Evolutionary conservation across 2,797 vertebrate species (phyloP).

Genomic region (Parambassis ranga): DNA sequence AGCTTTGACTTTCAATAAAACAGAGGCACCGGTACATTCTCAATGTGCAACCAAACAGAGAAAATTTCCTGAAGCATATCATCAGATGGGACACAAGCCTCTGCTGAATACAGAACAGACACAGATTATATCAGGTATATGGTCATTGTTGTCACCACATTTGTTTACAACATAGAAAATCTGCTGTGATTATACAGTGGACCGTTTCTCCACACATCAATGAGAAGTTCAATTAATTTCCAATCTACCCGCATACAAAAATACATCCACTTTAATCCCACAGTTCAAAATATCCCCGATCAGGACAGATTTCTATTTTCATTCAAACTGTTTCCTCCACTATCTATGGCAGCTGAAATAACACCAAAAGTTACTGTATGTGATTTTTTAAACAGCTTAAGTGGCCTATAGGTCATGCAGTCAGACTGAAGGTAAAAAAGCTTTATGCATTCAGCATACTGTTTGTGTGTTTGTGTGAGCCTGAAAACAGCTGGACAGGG

Average conservation of each 20-base stretch:
- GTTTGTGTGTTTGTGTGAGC: conserved; percentile 6
- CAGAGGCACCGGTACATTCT: conserved; percentile 12
- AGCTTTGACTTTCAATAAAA: conserved; percentile 37
- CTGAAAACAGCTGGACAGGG: conserved; percentile 31
- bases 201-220: conserved; percentile 21
- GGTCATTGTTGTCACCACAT: conserved; percentile 3
- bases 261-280: conserved; percentile 48
- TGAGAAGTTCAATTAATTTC: conserved; percentile 13
- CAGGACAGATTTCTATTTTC: conserved; percentile 13
- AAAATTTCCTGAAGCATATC: conserved; percentile 32
- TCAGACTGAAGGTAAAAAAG: conserved; percentile 5
- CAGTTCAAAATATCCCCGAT: conserved; percentile 26
- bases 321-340: conserved; percentile 1
- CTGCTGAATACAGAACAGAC: conserved; percentile 32
- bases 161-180: conserved; percentile 19
- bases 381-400: conserved; percentile 14
- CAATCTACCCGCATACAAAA: conserved; percentile 58
- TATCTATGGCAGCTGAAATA: conserved; percentile 4
- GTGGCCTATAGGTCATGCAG: conserved; percentile 38
- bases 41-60: conserved; percentile 26
- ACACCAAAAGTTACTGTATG: conserved; percentile 8
- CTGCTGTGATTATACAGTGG: conserved; percentile 40
- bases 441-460: conserved; percentile 3
- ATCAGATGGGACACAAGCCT: conserved; percentile 20
- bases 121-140: conserved; percentile 26